A percentile compares a stretch with the other conserved stretches of the same genome.
Conservation (phyloP, 1,140 invertebrate species). For the Gonatopus flavifemur region DNA sequence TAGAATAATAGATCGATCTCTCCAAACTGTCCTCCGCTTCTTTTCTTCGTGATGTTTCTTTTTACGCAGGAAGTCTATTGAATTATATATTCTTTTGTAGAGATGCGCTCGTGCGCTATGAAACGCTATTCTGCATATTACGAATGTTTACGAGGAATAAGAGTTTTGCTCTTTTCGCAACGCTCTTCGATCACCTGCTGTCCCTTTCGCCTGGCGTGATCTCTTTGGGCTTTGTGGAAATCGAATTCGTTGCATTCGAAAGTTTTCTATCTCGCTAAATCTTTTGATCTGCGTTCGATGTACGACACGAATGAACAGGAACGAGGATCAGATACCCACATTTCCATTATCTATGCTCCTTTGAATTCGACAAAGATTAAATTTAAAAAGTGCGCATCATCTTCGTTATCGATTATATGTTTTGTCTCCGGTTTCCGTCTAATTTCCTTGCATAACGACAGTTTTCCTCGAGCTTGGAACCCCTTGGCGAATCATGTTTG, state of each 20-base stretch:
- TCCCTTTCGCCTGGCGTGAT: not conserved
- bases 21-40: too few species aligned
- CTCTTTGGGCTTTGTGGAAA: constrained; percentile 8
- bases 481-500: constrained; percentile 25
- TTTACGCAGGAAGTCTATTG: too few species aligned
- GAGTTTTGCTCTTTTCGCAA: not conserved
- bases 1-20: constrained; percentile 32
- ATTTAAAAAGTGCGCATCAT: too few species aligned
- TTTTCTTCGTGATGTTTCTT: constrained; percentile 13
- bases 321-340: too few species aligned
- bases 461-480: constrained; percentile 35
- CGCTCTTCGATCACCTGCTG: constrained; percentile 1
- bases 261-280: not conserved
- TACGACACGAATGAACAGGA: constrained; percentile 2
- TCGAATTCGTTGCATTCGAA: constrained; percentile 16
- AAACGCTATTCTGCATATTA: constrained; percentile 37
- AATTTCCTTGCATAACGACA: constrained; percentile 34
- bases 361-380: too few species aligned
- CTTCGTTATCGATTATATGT: constrained; percentile 8
- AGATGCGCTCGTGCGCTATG: constrained; percentile 26
- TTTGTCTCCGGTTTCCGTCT: constrained; percentile 31
- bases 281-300: too few species aligned
- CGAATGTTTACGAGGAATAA: constrained; percentile 19
- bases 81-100: constrained; percentile 39
- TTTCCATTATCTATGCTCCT: too few species aligned